Base-by-base conservation (phyloP, 1,140 invertebrate species). In the Sarcophaga peregrina region DNA sequence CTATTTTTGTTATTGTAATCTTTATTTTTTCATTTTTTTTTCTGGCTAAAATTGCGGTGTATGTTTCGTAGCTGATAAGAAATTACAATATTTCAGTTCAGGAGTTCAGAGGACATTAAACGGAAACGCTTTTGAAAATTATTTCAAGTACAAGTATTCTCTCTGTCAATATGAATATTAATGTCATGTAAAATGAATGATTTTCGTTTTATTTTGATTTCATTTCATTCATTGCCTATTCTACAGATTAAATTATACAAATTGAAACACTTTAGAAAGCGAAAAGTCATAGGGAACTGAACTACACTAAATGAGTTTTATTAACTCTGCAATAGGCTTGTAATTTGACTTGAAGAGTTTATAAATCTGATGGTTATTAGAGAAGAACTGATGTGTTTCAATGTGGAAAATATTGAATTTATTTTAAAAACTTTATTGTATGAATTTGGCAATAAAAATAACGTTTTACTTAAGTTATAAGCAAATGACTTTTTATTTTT, bases 101-200 rank as follows among this genome's bases (percentile, higher is more conserved):
- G n/a, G n/a, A n/a, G 20, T 68, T 68, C 62, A 68, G 62, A 68
- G 62, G 62, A n/a, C 62, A 68, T 68, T 68, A 68, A 20, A 68
- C n/a, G 17, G 8, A 68, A 68, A n/a, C n/a, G 17, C 17, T 68
- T 68, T 37, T 68, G n/a, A 25, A 68, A 68, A 68, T 68, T 17
- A 68, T 68, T n/a, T 68, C 10, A 8, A 68, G 25, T 68, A 25
- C 20, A 68, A 20, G 17, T 25, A 68, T 37, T 37, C 25, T 37
- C 62, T 20, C 62, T 20, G 17, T 68, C 62, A 68, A 68, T 68
- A 68, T 68, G 62, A 68, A 68, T 68, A 68, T 68, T 68, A 25
- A 68, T 68, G 62, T 20, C 62, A 68, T 68, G n/a, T 25, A 68
- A 37, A 68, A 68, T 68, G 62, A n/a, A 68, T 68, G 17, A 20